Evolutionary conservation across 1,140 invertebrate species (phyloP).

Genomic region (Daktulosphaira vitifoliae): DNA sequence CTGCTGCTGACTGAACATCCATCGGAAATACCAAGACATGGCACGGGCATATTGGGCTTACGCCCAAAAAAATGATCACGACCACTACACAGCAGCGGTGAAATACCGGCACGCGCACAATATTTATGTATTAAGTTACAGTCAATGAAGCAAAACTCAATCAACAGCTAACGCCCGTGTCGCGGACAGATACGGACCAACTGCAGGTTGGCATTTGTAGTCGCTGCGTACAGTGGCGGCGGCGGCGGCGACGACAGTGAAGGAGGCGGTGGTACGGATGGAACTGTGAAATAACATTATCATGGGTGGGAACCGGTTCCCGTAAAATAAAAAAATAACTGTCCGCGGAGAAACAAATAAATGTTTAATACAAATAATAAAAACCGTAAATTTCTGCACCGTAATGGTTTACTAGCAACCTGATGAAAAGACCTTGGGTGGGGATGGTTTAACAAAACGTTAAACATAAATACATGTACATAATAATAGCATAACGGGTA

Average conservation of each 20-base stretch:
- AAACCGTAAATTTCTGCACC: slow-evolving; percentile 4
- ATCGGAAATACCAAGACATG: slow-evolving; percentile 62
- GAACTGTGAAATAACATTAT: too few species aligned
- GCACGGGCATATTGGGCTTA: slow-evolving; percentile 33
- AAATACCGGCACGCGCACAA: background rate
- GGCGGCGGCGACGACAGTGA: too few species aligned
- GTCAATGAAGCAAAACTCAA: too few species aligned
- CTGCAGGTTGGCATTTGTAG: too few species aligned
- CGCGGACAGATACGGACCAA: too few species aligned
- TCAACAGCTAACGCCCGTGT: too few species aligned
- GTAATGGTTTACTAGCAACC: background rate
- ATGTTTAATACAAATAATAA: background rate
- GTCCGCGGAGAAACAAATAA: slow-evolving; percentile 5
- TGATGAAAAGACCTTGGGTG: background rate
- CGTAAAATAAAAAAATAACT: background rate
- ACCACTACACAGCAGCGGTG: background rate
- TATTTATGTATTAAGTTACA: too few species aligned
- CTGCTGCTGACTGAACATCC: slow-evolving; percentile 46
- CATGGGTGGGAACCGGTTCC: background rate
- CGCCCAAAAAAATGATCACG: background rate
- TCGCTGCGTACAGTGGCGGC: too few species aligned
- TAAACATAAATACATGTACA: background rate
- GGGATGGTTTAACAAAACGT: background rate
- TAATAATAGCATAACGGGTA: slow-evolving; percentile 1
- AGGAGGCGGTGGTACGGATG: too few species aligned